phyloP scores from a whole-genome alignment of 2,113 vertebrate genomes.

The Pelecanoides urinatrix region DNA sequence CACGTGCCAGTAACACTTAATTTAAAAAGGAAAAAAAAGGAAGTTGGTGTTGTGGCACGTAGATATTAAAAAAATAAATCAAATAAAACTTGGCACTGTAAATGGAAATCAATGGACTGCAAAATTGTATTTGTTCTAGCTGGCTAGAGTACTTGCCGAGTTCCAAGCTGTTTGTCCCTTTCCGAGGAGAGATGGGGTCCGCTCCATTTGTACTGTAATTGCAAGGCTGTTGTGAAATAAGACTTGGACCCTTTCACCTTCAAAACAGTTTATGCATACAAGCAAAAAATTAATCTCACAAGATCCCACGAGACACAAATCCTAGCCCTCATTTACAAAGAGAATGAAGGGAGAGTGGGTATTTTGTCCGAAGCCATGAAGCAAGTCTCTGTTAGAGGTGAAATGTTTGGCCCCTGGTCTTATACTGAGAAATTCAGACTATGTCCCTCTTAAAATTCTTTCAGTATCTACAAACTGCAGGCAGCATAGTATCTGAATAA shows the following conservation, averaged over 20 bases:
- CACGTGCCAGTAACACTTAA: not conserved
- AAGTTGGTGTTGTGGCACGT: not conserved
- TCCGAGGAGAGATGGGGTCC: not conserved
- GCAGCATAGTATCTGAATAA: not conserved
- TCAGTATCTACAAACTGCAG: not conserved
- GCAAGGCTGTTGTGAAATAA: not conserved
- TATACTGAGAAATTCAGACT: not conserved
- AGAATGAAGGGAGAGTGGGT: not conserved
- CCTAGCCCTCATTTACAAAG: not conserved
- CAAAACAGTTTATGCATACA: not conserved
- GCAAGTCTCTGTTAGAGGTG: not conserved
- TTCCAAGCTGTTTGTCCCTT: constrained; percentile 9
- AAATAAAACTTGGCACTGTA: constrained; percentile 37
- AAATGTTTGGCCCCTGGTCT: not conserved
- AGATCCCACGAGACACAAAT: not conserved
- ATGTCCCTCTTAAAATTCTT: not conserved
- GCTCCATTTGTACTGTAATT: not conserved
- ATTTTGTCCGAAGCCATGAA: not conserved
- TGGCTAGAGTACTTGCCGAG: not conserved
- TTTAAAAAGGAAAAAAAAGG: not conserved
- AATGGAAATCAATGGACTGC: constrained; percentile 52
- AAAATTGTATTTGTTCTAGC: constrained; percentile 57
- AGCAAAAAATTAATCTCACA: not conserved
- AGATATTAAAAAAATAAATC: constrained; percentile 28
- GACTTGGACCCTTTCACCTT: not conserved